These are phyloP conservation scores for Bubalus kerabau DNA, from an alignment of 2,113 vertebrate genomes.

Conservation along the genomic window DNA sequence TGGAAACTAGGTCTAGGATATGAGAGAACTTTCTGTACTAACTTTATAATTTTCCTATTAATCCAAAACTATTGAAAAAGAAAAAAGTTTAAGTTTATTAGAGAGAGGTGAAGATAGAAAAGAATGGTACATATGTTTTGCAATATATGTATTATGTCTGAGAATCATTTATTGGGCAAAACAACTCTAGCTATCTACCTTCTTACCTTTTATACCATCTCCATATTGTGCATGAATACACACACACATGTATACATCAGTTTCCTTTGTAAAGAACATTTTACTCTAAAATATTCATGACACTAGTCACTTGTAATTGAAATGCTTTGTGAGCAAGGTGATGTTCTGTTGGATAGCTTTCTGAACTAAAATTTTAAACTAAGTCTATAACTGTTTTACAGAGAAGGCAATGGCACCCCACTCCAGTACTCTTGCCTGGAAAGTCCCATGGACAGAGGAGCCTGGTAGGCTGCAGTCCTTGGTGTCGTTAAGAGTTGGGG, in stretches of 20 bases:
- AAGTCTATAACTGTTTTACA: neutral
- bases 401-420: no score
- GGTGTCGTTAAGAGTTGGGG: no score
- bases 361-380: neutral
- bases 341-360: neutral
- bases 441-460: no score
- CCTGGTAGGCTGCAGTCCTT: no score
- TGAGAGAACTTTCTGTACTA: neutral
- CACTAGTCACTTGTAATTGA: neutral
- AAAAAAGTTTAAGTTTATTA: neutral
- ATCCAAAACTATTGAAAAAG: neutral
- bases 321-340: neutral
- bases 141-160: neutral
- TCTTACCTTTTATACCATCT: neutral
- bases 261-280: neutral
- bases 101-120: neutral
- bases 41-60: neutral
- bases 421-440: no score
- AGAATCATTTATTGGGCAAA: neutral
- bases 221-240: neutral
- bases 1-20: neutral
- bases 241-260: neutral
- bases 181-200: neutral
- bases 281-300: neutral
- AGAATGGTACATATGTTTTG: neutral